phyloP scores from a whole-genome alignment of 2,113 vertebrate species.

The Peucedramus taeniatus region DNA sequence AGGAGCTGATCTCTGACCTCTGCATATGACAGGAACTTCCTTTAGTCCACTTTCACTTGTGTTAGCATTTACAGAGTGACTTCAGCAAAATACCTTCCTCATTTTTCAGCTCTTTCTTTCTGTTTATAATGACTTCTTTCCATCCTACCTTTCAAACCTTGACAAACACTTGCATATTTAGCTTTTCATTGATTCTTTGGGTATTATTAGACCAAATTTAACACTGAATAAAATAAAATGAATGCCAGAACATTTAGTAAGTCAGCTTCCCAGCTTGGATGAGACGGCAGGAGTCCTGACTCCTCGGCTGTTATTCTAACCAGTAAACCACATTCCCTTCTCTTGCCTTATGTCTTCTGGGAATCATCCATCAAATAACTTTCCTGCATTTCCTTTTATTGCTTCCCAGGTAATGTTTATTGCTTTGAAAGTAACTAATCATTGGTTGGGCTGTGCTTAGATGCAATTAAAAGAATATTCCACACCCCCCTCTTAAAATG shows the following conservation, averaged over 20 bases:
- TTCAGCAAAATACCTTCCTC: not conserved
- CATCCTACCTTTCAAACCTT: not conserved
- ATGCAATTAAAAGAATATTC: conserved; percentile 63
- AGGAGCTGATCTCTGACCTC: not conserved
- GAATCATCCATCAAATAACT: conserved; percentile 55
- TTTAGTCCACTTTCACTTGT: not conserved
- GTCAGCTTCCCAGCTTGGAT: not conserved
- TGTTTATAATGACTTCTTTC: not conserved
- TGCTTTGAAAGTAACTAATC: conserved; percentile 63
- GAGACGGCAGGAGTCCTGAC: not conserved
- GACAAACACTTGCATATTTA: not conserved
- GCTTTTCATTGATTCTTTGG: not conserved
- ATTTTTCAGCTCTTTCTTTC: not conserved
- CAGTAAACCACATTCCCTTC: conserved; percentile 31
- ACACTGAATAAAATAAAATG: not conserved
- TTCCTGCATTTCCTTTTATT: conserved; percentile 60
- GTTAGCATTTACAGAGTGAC: not conserved
- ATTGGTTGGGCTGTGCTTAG: conserved; percentile 22
- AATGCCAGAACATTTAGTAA: conserved; percentile 5
- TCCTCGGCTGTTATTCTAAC: conserved; percentile 3
- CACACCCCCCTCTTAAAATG: conserved; percentile 42
- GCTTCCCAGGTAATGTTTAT: conserved; percentile 69
- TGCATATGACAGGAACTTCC: not conserved
- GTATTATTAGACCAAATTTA: conserved; percentile 20
- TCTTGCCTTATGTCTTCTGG: conserved; percentile 31